Percentiles rank a stretch among this genome's conserved stretches.
These are phyloP conservation scores for Romanogobio albipinnatus DNA, from an alignment of 2,113 vertebrate genomes.

Conservation along the genomic window DNA sequence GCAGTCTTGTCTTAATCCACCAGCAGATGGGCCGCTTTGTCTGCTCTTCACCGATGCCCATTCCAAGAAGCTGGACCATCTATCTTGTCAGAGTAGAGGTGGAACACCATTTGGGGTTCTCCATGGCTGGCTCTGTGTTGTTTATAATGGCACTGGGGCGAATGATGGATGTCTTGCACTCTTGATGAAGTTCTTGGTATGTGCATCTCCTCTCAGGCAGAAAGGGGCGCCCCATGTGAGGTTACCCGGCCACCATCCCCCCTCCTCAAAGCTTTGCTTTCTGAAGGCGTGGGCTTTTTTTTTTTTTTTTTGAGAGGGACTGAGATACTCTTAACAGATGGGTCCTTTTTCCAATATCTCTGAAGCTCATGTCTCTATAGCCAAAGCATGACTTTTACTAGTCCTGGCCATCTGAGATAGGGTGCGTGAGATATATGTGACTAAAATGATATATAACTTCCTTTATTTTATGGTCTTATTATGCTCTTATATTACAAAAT, in stretches of 20 bases:
- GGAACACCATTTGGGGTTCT: conserved; percentile 35
- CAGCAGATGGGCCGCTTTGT: conserved; percentile 58
- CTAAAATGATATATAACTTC: conserved; percentile 24
- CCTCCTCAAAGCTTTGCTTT: not conserved
- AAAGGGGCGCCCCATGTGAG: conserved; percentile 47
- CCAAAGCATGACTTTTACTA: conserved; percentile 19
- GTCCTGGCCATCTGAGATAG: not conserved
- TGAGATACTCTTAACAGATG: conserved; percentile 47
- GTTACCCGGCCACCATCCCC: conserved; percentile 12
- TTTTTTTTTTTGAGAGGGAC: not conserved
- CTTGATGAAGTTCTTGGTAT: conserved; percentile 54
- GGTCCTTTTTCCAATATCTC: conserved; percentile 39
- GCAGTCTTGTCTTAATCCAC: conserved; percentile 26
- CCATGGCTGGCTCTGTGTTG: conserved; percentile 8
- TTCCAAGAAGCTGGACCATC: conserved; percentile 41
- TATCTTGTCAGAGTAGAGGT: conserved; percentile 51
- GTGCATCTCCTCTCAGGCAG: conserved; percentile 52
- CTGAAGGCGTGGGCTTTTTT: not conserved
- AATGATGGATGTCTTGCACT: conserved; percentile 54
- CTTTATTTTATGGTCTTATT: conserved; percentile 3
- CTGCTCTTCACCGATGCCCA: not conserved
- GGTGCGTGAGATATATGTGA: not conserved
- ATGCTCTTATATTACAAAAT: not conserved
- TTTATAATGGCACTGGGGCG: conserved; percentile 25
- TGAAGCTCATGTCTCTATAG: conserved; percentile 3